Percentiles rank a stretch among this genome's conserved stretches.
phyloP scores from a whole-genome alignment of 2,797 vertebrate genomes.

The Syngnathus acus region DNA sequence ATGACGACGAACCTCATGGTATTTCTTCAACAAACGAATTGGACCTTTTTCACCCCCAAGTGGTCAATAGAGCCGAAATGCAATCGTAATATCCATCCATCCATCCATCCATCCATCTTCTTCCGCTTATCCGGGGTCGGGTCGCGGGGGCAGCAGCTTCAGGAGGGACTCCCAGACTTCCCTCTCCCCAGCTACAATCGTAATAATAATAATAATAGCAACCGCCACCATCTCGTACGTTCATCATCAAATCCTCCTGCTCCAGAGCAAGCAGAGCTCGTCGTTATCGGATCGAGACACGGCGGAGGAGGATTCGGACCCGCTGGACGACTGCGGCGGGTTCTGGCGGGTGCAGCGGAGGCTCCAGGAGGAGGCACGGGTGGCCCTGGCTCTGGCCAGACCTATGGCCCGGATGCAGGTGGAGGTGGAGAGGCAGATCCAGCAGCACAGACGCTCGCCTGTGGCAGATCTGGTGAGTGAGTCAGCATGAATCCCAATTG shows the following conservation, averaged over 20 bases:
- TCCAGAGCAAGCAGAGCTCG: conserved; percentile 94
- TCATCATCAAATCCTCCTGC: conserved; percentile 20
- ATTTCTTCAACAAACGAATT: too few species aligned
- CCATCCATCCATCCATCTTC: too few species aligned
- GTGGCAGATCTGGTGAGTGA: conserved; percentile 93
- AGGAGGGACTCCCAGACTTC: too few species aligned
- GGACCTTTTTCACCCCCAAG: background rate
- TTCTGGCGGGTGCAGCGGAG: conserved; percentile 90
- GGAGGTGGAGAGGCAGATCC: conserved; percentile 94
- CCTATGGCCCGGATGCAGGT: conserved; percentile 99
- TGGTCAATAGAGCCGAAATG: background rate
- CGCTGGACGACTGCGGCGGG: conserved; percentile 88
- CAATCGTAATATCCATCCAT: too few species aligned
- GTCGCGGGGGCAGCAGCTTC: too few species aligned
- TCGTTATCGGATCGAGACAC: conserved; percentile 94
- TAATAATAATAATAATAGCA: too few species aligned
- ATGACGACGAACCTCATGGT: too few species aligned
- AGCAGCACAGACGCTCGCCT: conserved; percentile 85
- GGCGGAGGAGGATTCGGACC: conserved; percentile 89
- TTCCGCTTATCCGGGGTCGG: too few species aligned
- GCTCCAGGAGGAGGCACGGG: conserved; percentile 90
- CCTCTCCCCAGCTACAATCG: too few species aligned
- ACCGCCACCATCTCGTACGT: background rate
- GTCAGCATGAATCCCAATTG: conserved; percentile 33
- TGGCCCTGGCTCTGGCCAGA: conserved; percentile 89